Percentiles rank a stretch among this genome's conserved stretches.
phyloP scores from a whole-genome alignment of 2,797 vertebrate species.

The Fundulus diaphanus region DNA sequence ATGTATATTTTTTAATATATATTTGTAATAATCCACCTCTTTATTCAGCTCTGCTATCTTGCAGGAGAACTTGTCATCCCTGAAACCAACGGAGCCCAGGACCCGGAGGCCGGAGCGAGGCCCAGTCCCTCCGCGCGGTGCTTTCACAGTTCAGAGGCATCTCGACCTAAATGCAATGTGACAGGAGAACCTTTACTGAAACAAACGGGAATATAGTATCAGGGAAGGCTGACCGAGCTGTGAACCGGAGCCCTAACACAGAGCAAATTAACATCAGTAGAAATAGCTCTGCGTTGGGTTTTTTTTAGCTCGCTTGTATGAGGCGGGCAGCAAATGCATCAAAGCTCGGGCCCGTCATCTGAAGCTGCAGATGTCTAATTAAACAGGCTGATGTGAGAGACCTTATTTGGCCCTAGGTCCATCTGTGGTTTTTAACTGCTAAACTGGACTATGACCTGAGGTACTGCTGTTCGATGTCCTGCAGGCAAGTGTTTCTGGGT shows the following conservation, averaged over 20 bases:
- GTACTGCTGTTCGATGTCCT: conserved; percentile 45
- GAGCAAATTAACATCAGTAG: conserved; percentile 91
- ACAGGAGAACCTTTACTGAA: conserved; percentile 89
- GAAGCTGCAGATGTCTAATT: conserved; percentile 62
- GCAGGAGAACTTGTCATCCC: conserved; percentile 12
- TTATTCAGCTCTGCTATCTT: conserved; percentile 3
- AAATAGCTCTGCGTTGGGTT: conserved; percentile 74
- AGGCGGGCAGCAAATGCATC: conserved; percentile 74
- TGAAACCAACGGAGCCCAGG: conserved; percentile 45
- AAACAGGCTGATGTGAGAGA: conserved; percentile 21
- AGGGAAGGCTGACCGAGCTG: conserved; percentile 91
- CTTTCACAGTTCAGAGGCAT: conserved; percentile 89
- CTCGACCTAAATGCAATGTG: conserved; percentile 83
- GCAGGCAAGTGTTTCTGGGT: conserved; percentile 26
- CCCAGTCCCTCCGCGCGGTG: conserved; percentile 76
- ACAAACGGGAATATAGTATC: conserved; percentile 91
- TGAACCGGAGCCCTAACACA: conserved; percentile 87
- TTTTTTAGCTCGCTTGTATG: conserved; percentile 75
- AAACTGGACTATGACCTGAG: conserved; percentile 42
- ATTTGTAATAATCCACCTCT: neutral
- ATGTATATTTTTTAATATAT: neutral
- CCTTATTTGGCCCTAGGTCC: conserved; percentile 6
- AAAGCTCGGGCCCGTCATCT: conserved; percentile 76
- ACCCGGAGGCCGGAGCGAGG: conserved; percentile 60
- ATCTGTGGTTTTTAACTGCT: conserved; percentile 46